Conservation (phyloP, 2,113 vertebrate genomes). For the Phasianus colchicus region DNA sequence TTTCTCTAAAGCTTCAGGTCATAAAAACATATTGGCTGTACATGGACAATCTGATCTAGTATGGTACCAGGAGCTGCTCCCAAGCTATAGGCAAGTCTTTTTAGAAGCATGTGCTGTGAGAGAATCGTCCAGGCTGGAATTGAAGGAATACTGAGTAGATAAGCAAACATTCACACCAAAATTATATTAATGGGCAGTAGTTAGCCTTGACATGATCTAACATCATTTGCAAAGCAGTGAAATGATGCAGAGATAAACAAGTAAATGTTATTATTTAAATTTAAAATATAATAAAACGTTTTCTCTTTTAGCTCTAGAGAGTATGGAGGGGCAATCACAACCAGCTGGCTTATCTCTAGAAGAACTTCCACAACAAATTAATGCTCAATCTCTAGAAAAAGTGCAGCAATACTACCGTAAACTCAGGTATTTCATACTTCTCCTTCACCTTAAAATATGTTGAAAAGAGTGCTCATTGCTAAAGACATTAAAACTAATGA, state of each 20-base stretch:
- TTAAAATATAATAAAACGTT: background rate
- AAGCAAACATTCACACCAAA: background rate
- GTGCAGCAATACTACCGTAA: conserved; percentile 96
- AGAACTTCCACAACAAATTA: conserved; percentile 93
- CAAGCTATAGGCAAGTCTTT: background rate
- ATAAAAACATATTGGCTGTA: background rate
- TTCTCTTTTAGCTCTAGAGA: conserved; percentile 86
- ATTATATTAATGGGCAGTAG: background rate
- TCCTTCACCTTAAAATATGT: background rate
- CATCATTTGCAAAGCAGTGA: background rate
- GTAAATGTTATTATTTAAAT: too few relatives aligned
- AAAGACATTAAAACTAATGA: background rate
- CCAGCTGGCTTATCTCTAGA: conserved; percentile 80
- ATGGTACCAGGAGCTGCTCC: background rate
- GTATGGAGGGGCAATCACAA: conserved; percentile 80
- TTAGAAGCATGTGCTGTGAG: accelerated
- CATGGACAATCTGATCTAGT: background rate
- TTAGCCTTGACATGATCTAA: background rate
- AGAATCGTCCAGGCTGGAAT: background rate
- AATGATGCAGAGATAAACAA: background rate
- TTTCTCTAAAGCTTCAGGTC: background rate
- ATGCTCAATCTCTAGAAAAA: conserved; percentile 90
- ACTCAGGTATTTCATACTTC: conserved; percentile 85
- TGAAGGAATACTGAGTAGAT: background rate
- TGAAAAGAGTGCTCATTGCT: background rate